Evolutionary conservation across 2,888 invertebrate genomes (phyloP).

Genomic region (Hylaea fasciaria): DNA sequence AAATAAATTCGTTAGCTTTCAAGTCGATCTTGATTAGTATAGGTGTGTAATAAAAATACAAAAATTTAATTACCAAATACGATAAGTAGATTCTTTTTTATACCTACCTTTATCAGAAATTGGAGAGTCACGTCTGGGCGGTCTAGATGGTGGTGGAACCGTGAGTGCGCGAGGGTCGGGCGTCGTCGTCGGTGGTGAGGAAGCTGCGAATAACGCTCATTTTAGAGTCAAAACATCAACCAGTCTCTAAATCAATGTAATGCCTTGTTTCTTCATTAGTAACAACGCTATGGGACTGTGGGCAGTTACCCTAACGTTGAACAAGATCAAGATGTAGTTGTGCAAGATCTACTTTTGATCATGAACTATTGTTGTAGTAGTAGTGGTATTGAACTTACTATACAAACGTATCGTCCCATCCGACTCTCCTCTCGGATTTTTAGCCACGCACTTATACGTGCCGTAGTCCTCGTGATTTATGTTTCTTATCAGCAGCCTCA

Average conservation of each 20-base stretch:
- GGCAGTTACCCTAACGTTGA: too few species aligned
- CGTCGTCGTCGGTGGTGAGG: conserved; percentile 92
- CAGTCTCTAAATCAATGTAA: too few species aligned
- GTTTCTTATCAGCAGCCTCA: conserved; percentile 92
- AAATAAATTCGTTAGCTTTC: background rate
- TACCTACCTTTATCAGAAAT: conserved; percentile 74
- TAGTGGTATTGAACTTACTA: conserved; percentile 86
- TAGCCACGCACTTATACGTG: conserved; percentile 94
- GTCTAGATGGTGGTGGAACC: conserved; percentile 72
- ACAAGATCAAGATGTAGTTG: too few species aligned
- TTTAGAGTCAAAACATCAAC: background rate
- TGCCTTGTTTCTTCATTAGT: too few species aligned
- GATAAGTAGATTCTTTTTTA: background rate
- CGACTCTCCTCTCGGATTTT: conserved; percentile 95
- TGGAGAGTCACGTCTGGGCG: conserved; percentile 77
- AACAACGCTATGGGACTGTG: too few species aligned
- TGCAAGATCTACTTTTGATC: background rate
- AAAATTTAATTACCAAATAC: background rate
- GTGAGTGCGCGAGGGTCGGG: conserved; percentile 88
- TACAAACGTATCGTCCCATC: conserved; percentile 95
- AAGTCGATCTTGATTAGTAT: background rate
- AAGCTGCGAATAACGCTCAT: conserved; percentile 78
- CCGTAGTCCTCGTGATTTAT: conserved; percentile 93
- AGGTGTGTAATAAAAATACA: background rate
- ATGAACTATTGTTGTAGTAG: background rate